These are phyloP conservation scores for Saguinus imperator DNA, from an alignment of 2,113 vertebrate genomes.

Conservation along the genomic window DNA sequence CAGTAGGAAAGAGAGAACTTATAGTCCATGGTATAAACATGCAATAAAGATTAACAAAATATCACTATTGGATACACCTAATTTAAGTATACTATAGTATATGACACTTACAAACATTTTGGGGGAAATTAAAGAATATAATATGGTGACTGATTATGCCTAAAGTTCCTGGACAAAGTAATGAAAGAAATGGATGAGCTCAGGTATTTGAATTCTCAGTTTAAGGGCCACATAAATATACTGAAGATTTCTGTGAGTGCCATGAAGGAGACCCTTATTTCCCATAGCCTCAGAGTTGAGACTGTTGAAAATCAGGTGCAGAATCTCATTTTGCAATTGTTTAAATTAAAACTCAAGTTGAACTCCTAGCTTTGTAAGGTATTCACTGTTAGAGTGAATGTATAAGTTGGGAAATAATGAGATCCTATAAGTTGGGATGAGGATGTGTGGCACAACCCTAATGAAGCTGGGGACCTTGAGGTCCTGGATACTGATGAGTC, in stretches of 20 bases:
- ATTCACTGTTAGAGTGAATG: background rate
- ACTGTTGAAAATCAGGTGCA: background rate
- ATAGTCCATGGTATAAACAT: background rate
- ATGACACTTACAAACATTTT: background rate
- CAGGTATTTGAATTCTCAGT: background rate
- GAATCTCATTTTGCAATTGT: background rate
- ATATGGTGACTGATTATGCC: background rate
- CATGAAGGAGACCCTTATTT: no score
- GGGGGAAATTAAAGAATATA: background rate
- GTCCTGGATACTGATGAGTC: background rate
- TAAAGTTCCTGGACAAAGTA: background rate
- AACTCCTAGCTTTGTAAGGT: background rate
- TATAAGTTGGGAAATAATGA: background rate
- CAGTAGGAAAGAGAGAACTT: background rate
- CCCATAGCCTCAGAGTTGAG: no score
- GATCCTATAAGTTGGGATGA: no score
- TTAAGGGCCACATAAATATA: background rate
- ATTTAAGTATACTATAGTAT: background rate
- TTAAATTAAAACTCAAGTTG: background rate
- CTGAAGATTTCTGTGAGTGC: background rate
- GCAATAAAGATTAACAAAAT: background rate
- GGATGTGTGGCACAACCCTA: no score
- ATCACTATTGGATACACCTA: background rate
- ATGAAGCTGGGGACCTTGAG: no score
- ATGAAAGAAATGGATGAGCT: background rate